phyloP scores from a whole-genome alignment of 2,113 vertebrate genomes.

The Apteryx owenii region DNA sequence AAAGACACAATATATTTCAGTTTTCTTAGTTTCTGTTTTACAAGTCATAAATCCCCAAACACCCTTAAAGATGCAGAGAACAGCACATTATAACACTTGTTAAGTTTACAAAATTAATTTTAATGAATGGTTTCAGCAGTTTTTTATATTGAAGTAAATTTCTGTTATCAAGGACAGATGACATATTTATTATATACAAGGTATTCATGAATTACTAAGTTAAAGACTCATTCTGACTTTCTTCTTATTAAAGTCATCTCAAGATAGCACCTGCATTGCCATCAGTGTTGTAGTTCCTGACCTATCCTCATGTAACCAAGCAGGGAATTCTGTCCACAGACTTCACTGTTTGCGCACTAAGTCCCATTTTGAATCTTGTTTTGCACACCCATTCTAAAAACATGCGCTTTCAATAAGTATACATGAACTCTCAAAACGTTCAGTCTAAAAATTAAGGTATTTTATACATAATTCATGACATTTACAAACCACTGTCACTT shows the following conservation, averaged over 20 bases:
- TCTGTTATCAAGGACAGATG: neutral
- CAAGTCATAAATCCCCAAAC: conserved; percentile 54
- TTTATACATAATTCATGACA: conserved; percentile 72
- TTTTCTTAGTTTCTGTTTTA: conserved; percentile 67
- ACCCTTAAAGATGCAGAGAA: conserved; percentile 59
- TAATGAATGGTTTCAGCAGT: conserved; percentile 16
- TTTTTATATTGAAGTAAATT: conserved; percentile 17
- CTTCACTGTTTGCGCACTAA: neutral
- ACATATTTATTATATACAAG: neutral
- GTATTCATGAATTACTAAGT: neutral
- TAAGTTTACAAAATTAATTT: conserved; percentile 55
- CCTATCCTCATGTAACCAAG: neutral
- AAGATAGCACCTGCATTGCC: neutral
- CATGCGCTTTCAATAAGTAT: conserved; percentile 25
- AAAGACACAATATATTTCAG: conserved; percentile 68
- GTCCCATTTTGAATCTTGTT: neutral
- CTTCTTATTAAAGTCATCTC: neutral
- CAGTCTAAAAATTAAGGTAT: conserved; percentile 42
- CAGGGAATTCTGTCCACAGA: neutral
- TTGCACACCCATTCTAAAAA: conserved; percentile 14
- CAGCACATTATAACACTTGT: neutral
- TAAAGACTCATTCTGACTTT: neutral
- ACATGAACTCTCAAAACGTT: conserved; percentile 24
- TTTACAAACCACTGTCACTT: conserved; percentile 61
- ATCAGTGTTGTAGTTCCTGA: neutral